Base-by-base conservation (phyloP, 2,888 invertebrate species). In the Temnothorax ravouxi region DNA sequence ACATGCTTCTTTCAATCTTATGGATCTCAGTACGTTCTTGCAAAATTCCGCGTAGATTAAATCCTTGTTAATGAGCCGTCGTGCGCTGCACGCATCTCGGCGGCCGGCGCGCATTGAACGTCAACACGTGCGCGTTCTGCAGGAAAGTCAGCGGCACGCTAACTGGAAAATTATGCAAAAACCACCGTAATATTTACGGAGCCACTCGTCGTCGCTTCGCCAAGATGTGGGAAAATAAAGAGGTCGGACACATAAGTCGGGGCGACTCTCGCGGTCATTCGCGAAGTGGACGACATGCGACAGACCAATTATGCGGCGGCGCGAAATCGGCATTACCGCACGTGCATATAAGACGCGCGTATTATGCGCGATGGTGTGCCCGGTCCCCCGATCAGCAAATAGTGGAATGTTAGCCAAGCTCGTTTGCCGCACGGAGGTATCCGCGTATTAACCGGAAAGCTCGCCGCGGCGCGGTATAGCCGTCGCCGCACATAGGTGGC, bases 231-330 rank as follows among this genome's bases (percentile, higher is more conserved):
- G 86, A 83, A 88, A 41, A 84, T 80, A 87, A 87, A 85, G 85
- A 85, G 86, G 80, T 87, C 86, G 87, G 86, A 87, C 82, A 85
- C 84, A 85, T 87, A 83, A 34, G 52, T 34, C 81, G 54, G 54
- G 3, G 6, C 64, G 9, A 41, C 41, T 41, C 15, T 52, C 76
- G 79, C 76, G 79, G 34, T 25, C 34, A 18, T 64, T n/a, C 77
- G 66, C 72, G 56, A 66, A 54, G 50, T 69, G 50, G 79, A 84
- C 86, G 89, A n/a, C n/a, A n/a, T n/a, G n/a, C n/a, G n/a, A 85
- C 87, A 75, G 83, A 86, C 88, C 85, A 86, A 90, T 90, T 90
- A 90, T 84, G 67, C 67, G 76, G 64, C 71, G 61, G 86, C 69
- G 85, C 66, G 88, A 87, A 89, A 85, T 84, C 86, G 64, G 86